Evolutionary conservation across 2,113 vertebrate species (phyloP).

Genomic region (Glaucomys volans): DNA sequence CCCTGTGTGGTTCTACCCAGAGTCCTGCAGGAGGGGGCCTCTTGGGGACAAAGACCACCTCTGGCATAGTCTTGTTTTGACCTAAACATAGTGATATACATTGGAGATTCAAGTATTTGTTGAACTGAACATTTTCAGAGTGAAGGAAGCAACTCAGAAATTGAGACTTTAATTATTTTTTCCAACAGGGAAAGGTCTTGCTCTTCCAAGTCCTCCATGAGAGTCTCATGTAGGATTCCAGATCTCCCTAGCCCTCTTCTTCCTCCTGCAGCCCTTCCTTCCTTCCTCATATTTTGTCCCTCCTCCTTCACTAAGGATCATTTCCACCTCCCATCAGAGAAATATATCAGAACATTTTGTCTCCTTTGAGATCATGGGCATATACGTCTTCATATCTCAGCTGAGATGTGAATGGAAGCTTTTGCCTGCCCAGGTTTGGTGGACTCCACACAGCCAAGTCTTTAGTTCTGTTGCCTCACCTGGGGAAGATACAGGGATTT

Average conservation of each 20-base stretch:
- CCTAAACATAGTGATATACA: not conserved
- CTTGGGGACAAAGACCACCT: not conserved
- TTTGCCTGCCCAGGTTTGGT: not conserved
- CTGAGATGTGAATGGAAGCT: not conserved
- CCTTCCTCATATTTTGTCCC: not conserved
- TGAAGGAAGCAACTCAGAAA: not conserved
- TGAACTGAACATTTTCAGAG: not conserved
- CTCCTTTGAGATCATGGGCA: not conserved
- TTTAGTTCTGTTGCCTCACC: not conserved
- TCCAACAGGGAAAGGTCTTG: not conserved
- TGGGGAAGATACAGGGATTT: not conserved
- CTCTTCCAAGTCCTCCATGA: not conserved
- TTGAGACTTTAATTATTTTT: not conserved
- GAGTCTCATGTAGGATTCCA: not conserved
- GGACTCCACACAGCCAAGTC: not conserved
- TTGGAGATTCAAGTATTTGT: not conserved
- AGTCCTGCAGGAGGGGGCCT: not conserved
- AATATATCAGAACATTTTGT: not conserved
- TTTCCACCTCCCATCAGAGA: not conserved
- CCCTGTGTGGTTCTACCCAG: not conserved
- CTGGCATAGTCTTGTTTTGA: not conserved
- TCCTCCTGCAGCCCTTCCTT: not conserved
- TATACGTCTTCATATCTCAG: not conserved
- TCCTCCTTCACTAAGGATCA: not conserved
- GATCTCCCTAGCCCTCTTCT: not conserved